A percentile compares a stretch with the other conserved stretches of the same genome.
Conservation (phyloP, 2,113 vertebrate genomes). For the Pao palembangensis region DNA sequence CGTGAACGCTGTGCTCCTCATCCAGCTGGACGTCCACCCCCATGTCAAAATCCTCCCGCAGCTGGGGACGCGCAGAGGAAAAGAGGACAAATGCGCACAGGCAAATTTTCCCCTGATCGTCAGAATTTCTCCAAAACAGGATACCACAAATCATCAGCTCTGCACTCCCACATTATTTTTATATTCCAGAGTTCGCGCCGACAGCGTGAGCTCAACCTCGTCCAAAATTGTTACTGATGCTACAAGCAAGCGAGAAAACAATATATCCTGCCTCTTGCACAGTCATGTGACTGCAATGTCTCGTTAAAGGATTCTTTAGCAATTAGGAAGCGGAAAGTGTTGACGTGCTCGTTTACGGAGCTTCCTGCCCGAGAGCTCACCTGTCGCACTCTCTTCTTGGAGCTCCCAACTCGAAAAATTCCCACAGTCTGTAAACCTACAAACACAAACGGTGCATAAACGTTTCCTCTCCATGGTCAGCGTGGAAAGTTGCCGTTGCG, state of each 20-base stretch:
- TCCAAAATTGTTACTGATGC: neutral
- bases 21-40: conserved; percentile 78
- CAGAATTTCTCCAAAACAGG: conserved; percentile 43
- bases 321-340: neutral
- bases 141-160: conserved; percentile 41
- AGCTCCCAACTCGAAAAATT: conserved; percentile 89
- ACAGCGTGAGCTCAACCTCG: neutral
- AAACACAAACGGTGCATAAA: conserved; percentile 9
- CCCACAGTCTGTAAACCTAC: conserved; percentile 87
- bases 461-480: neutral
- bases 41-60: conserved; percentile 69
- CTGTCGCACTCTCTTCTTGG: conserved; percentile 85
- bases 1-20: conserved; percentile 84
- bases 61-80: conserved; percentile 32
- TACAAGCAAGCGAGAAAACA: neutral
- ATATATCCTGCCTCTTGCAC: neutral
- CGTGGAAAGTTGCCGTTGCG: neutral
- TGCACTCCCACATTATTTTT: conserved; percentile 18
- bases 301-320: too few relatives aligned
- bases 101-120: conserved; percentile 3
- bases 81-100: neutral
- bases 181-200: neutral
- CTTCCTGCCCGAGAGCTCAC: conserved; percentile 59
- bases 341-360: neutral
- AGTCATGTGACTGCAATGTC: too few relatives aligned